Conservation (phyloP, 2,113 vertebrate genomes). For the Sialia sialis region DNA sequence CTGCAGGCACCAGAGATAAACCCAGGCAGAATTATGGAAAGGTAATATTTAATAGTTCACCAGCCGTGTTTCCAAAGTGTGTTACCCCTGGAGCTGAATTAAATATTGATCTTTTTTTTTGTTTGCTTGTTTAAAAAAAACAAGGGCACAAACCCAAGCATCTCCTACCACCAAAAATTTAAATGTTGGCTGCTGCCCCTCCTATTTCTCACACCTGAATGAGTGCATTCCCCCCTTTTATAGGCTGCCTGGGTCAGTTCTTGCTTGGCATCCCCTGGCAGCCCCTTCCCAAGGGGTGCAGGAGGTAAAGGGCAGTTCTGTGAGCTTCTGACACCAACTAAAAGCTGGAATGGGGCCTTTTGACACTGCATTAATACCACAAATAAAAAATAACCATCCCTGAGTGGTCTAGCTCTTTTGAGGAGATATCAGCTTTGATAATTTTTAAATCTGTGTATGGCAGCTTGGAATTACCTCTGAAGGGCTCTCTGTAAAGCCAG, state of each 20-base stretch:
- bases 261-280: not conserved
- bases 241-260: not conserved
- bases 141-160: not conserved
- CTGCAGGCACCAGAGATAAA: not conserved
- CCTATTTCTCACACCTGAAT: not conserved
- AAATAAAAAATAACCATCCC: not conserved
- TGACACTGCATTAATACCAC: not conserved
- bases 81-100: not conserved
- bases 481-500: not conserved
- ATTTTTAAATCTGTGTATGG: not conserved
- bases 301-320: not conserved
- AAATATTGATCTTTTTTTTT: not conserved
- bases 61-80: not conserved
- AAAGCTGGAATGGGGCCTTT: not conserved
- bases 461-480: not conserved
- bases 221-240: not conserved
- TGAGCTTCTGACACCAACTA: not conserved
- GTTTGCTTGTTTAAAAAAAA: not conserved
- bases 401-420: not conserved
- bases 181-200: not conserved
- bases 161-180: not conserved
- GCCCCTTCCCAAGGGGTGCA: not conserved
- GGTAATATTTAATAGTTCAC: constrained; percentile 1
- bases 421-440: not conserved
- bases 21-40: not conserved